These are phyloP conservation scores for Bimastos eiseni DNA, from an alignment of 2,888 invertebrate genomes.

Conservation along the genomic window DNA sequence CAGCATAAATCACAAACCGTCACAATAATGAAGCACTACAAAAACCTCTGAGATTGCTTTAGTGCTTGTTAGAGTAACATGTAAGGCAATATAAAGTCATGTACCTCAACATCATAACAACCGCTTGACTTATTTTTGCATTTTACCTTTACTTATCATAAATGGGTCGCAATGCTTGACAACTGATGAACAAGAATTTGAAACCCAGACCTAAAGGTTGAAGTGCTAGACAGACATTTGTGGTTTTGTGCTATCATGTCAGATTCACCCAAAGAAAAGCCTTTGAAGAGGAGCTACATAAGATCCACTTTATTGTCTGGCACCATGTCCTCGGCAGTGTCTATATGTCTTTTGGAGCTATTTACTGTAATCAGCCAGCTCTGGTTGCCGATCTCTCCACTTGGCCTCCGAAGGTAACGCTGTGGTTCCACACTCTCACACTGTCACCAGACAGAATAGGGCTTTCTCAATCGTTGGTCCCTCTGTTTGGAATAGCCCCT, in stretches of 20 bases:
- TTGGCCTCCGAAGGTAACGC: too few species aligned
- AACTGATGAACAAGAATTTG: not conserved
- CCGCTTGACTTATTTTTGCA: not conserved
- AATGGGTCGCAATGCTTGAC: too few species aligned
- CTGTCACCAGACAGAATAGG: too few species aligned
- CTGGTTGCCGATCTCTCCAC: too few species aligned
- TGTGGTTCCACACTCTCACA: too few species aligned
- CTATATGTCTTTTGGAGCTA: too few species aligned
- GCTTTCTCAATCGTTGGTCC: too few species aligned
- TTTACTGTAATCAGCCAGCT: too few species aligned
- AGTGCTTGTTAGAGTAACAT: not conserved
- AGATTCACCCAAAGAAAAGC: not conserved
- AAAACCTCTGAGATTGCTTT: not conserved
- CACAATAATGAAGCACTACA: not conserved
- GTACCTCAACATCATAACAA: too few species aligned
- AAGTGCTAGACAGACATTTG: constrained; percentile 6
- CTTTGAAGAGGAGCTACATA: not conserved
- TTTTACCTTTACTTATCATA: not conserved
- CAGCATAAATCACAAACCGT: not conserved
- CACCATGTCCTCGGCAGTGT: too few species aligned
- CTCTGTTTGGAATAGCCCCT: too few species aligned
- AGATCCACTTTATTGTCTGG: too few species aligned
- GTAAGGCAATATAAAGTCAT: not conserved
- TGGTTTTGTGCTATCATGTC: not conserved
- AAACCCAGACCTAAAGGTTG: not conserved